These are phyloP conservation scores for Chamaea fasciata DNA, from an alignment of 2,113 vertebrate species.

Conservation along the genomic window DNA sequence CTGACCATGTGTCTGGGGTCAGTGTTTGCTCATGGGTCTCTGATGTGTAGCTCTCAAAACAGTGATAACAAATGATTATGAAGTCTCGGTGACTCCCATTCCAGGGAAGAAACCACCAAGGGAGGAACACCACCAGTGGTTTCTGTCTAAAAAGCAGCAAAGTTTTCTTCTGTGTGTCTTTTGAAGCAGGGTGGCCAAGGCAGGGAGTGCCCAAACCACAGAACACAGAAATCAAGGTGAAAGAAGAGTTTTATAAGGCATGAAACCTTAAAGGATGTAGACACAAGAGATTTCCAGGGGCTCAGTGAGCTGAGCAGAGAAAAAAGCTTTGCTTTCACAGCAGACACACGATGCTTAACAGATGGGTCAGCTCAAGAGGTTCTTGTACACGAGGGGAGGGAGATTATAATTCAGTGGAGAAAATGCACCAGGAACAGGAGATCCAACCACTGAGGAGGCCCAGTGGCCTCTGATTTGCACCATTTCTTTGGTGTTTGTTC, in stretches of 20 bases:
- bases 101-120: not conserved
- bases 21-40: not conserved
- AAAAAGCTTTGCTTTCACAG: not conserved
- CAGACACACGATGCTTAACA: not conserved
- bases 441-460: not conserved
- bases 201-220: not conserved
- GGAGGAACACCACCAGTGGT: not conserved
- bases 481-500: not conserved
- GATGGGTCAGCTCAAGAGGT: not conserved
- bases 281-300: not conserved
- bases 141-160: not conserved
- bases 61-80: not conserved
- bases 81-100: not conserved
- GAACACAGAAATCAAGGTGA: not conserved
- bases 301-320: not conserved
- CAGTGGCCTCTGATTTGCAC: not conserved
- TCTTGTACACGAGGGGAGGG: not conserved
- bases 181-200: not conserved
- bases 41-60: not conserved
- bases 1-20: not conserved
- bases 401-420: not conserved
- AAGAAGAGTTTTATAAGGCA: not conserved
- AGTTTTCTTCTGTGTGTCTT: not conserved
- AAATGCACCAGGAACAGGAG: not conserved
- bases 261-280: not conserved